phyloP scores from a whole-genome alignment of 1,140 invertebrate genomes.

The Solenopsis fugax region DNA sequence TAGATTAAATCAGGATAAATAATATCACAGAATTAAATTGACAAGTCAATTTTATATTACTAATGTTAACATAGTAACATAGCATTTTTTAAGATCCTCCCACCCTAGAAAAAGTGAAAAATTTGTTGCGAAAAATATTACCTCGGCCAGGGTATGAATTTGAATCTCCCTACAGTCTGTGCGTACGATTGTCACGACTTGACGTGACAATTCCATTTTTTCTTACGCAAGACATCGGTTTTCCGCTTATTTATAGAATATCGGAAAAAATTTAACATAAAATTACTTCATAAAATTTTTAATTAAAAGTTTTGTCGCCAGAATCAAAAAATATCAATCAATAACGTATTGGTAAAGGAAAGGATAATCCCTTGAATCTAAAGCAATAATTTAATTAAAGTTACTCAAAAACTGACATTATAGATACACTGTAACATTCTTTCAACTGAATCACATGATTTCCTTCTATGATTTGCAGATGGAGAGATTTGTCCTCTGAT shows the following conservation, averaged over 20 bases:
- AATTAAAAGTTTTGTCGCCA: background rate
- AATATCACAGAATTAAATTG: no score
- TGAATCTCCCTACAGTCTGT: no score
- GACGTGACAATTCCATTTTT: slow-evolving; percentile 25
- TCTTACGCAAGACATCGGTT: background rate
- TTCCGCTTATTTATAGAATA: background rate
- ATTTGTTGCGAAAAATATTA: no score
- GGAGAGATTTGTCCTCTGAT: no score
- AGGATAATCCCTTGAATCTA: background rate
- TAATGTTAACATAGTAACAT: no score
- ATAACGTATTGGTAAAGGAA: background rate
- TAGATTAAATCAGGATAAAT: no score
- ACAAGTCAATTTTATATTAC: no score
- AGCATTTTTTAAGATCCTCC: no score
- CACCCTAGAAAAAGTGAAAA: no score
- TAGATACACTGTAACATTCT: background rate
- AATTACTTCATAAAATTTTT: background rate
- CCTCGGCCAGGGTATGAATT: no score
- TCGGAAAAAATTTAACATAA: background rate
- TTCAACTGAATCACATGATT: background rate
- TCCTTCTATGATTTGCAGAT: background rate
- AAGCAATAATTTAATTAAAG: background rate
- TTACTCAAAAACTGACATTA: background rate
- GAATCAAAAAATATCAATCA: background rate
- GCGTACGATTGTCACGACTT: background rate